Base-by-base conservation (phyloP, 1,140 invertebrate genomes). In the Wiebesia pumilae region DNA sequence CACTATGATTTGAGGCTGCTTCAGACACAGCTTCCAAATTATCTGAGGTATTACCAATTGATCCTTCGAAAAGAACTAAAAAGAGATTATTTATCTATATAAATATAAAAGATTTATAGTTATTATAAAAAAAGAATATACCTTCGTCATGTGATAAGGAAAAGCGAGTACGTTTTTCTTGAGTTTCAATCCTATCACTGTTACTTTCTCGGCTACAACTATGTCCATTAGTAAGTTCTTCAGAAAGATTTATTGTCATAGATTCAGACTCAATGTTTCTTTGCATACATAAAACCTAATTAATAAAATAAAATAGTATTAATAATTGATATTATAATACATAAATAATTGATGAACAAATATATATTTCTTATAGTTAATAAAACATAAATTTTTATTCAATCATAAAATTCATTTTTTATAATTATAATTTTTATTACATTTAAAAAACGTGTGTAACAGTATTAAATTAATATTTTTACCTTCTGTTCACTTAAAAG, bases 11-110 rank as follows among this genome's bases (percentile, higher is more conserved):
- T 51, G 97, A 98, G 0, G 98, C 98, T 19, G 97, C 98, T 93
- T 99, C 98, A 16, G 97, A 98, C 67, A 99, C 98, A 0, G 97
- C 98, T 94, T 99, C 98, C 88, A 98, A 94, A 93, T 98, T 98
- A 92, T 99, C 98, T 40, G 97, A 98, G 0, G 97, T 97, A 91
- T 98, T 98, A 9, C 97, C 97, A 75, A 97, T 95, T 0, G 96
- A 97, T 7, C 96, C 96, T 94, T 93, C 90, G 87, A 94, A 92
- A 84, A 94, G 89, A 43, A 94, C 93, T 93, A 84, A 89, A 83
- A 81, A 62, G n/a, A n/a, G n/a, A 14, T 43, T 75, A 38, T 75
- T 43, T 43, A 43, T 35, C 1, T 73, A 73, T 73, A 38, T 73
- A 30, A 75, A 83, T 62, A 38, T 58, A 75, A 9, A 83, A 16